Conservation (phyloP, 2,888 invertebrate species). For the Cristatella mucedo region DNA sequence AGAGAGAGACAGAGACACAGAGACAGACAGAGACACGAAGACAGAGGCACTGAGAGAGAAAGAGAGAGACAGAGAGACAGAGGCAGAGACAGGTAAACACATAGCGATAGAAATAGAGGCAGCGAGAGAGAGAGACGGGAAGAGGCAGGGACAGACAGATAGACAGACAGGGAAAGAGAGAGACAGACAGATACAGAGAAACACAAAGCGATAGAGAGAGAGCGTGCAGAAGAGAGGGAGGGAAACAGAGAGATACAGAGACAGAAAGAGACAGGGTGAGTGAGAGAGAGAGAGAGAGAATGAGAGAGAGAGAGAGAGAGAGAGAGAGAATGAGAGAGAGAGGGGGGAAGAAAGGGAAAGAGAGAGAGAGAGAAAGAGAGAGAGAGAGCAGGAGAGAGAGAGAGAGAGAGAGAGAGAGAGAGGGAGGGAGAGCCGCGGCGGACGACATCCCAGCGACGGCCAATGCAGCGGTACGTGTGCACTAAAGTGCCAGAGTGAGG, state of each 20-base stretch:
- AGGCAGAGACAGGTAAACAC: conserved; percentile 4
- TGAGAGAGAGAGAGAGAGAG: neutral
- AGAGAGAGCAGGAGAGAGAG: neutral
- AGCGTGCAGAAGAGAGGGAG: conserved; percentile 5
- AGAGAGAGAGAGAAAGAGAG: neutral
- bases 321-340: neutral
- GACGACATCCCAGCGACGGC: too few relatives aligned
- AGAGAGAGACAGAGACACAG: conserved; percentile 10
- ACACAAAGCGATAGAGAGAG: neutral
- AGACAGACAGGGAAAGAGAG: conserved; percentile 8
- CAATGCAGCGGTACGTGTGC: too few relatives aligned
- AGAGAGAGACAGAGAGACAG: conserved; percentile 4
- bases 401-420: neutral
- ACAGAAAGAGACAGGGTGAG: conserved; percentile 4
- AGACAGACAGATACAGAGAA: neutral
- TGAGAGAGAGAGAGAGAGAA: neutral
- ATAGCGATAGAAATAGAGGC: neutral
- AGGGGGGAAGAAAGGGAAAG: neutral
- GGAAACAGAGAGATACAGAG: conserved; percentile 6
- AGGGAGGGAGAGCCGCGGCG: neutral
- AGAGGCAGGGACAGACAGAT: neutral
- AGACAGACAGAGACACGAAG: neutral
- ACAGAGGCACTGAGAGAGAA: neutral
- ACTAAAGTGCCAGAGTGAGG: too few relatives aligned
- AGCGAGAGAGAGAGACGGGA: neutral